Conservation (phyloP, 2,113 vertebrate genomes). For the Microcebus murinus region DNA sequence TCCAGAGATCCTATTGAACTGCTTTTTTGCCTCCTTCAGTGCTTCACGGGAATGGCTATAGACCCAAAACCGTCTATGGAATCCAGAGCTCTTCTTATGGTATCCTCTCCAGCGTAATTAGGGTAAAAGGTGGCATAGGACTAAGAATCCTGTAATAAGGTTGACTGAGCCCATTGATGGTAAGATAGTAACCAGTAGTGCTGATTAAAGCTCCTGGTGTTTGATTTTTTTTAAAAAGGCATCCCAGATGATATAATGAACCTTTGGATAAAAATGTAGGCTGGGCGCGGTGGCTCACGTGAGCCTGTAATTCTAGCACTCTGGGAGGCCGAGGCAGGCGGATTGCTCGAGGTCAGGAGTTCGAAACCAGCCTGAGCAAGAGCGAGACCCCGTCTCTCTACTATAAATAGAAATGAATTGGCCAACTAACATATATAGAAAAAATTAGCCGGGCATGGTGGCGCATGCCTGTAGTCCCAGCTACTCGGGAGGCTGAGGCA, state of each 20-base stretch:
- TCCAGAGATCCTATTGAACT: neutral
- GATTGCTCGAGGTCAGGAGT: too few relatives aligned
- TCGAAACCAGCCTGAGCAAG: too few relatives aligned
- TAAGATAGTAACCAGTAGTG: neutral
- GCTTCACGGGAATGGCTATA: neutral
- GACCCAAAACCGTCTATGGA: neutral
- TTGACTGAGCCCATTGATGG: neutral
- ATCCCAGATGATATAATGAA: constrained; percentile 2
- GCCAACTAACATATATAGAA: too few relatives aligned
- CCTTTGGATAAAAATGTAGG: constrained; percentile 29
- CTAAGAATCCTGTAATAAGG: neutral
- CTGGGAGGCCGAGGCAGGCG: too few relatives aligned
- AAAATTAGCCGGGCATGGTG: too few relatives aligned
- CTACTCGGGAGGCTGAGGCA: too few relatives aligned
- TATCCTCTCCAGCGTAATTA: neutral
- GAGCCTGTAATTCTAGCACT: too few relatives aligned
- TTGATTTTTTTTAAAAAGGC: constrained; percentile 2
- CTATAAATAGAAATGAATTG: too few relatives aligned
- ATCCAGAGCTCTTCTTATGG: neutral
- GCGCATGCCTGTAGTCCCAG: too few relatives aligned
- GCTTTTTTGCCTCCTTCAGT: constrained; percentile 26
- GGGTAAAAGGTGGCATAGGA: neutral
- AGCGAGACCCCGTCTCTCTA: too few relatives aligned
- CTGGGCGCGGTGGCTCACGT: too few relatives aligned
- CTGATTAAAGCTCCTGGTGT: constrained; percentile 5